A percentile compares a stretch with the other conserved stretches of the same genome.
Conservation (phyloP, 2,888 invertebrate species). For the Gryllus longicercus region DNA sequence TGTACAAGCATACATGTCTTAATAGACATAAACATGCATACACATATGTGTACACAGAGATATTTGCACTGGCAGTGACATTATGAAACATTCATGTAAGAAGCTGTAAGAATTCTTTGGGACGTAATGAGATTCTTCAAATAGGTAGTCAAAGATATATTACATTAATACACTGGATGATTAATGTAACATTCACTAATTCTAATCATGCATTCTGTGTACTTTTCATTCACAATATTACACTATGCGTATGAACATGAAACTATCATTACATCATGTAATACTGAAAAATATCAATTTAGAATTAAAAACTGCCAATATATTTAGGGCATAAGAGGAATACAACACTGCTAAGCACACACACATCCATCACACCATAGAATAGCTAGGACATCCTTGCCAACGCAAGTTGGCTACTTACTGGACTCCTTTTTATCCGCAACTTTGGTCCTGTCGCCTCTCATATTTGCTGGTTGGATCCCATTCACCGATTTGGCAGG, state of each 20-base stretch:
- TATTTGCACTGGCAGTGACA: neutral
- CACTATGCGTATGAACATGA: neutral
- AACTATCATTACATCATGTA: neutral
- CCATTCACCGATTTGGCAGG: slow-evolving; percentile 38
- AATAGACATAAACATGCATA: slow-evolving; percentile 20
- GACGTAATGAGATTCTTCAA: neutral
- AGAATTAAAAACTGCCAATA: neutral
- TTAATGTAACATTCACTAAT: neutral
- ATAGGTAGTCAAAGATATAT: slow-evolving; percentile 4
- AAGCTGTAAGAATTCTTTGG: neutral
- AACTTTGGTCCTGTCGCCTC: slow-evolving; percentile 37
- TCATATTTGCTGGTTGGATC: slow-evolving; percentile 36
- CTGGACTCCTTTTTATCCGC: slow-evolving; percentile 37
- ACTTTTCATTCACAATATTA: neutral
- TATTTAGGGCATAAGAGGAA: neutral
- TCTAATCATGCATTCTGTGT: neutral
- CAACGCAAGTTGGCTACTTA: slow-evolving; percentile 35
- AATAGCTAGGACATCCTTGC: slow-evolving; percentile 18
- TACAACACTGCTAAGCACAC: slow-evolving; percentile 21
- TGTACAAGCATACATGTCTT: slow-evolving; percentile 22
- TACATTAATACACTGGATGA: neutral
- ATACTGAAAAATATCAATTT: neutral
- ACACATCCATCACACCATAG: slow-evolving; percentile 19
- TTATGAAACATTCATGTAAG: neutral
- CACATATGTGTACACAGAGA: neutral